Evolutionary conservation across 2,113 vertebrate species (phyloP).

Genomic region (Cyanocitta stelleri): DNA sequence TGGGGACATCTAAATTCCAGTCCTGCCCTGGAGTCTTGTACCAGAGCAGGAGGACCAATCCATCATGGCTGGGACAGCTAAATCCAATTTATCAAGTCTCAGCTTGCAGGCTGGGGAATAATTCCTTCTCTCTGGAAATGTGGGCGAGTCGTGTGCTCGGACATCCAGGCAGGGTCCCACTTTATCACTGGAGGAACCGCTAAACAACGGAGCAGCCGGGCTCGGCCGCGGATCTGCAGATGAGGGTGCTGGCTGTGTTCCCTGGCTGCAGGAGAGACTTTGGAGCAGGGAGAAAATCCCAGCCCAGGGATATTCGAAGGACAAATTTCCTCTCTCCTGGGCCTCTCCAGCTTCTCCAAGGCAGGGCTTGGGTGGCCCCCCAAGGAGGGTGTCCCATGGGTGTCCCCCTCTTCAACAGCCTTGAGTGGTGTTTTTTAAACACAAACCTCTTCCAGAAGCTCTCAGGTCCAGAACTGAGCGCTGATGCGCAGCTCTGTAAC

Average conservation of each 20-base stretch:
- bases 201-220: background rate
- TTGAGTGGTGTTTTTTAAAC: background rate
- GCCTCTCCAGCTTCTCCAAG: background rate
- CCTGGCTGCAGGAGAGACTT: background rate
- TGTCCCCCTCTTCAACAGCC: background rate
- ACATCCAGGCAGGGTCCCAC: background rate
- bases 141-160: background rate
- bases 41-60: background rate
- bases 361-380: background rate
- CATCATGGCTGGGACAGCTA: background rate
- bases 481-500: background rate
- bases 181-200: background rate
- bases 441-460: background rate
- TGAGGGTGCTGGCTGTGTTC: background rate
- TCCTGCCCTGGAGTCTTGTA: background rate
- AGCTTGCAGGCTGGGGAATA: background rate
- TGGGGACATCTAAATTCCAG: background rate
- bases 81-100: conserved; percentile 1
- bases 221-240: fast-evolving
- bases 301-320: background rate
- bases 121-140: background rate
- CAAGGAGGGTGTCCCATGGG: background rate
- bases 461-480: background rate
- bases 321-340: background rate
- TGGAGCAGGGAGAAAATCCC: background rate